Evolutionary conservation across 2,888 invertebrate species (phyloP).

Genomic region (Penaeus monodon): DNA sequence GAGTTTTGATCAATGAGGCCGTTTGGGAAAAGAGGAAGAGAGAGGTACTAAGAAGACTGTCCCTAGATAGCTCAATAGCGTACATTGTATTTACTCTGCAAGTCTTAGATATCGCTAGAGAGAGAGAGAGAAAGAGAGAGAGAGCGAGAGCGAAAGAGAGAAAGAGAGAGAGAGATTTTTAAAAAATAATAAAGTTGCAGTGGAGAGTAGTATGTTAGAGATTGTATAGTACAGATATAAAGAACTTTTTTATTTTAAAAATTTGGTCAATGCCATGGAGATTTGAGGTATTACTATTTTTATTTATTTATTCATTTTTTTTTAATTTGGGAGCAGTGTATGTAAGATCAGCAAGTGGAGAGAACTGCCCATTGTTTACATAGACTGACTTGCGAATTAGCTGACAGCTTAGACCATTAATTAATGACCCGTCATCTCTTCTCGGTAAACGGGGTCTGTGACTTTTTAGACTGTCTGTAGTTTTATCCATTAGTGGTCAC

Average conservation of each 20-base stretch:
- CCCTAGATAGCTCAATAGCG: conserved; percentile 47
- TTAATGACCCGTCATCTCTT: neutral
- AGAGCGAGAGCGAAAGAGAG: conserved; percentile 36
- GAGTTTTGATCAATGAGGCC: conserved; percentile 85
- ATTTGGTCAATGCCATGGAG: too few species aligned
- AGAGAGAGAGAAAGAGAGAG: conserved; percentile 38
- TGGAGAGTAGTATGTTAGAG: conserved; percentile 26
- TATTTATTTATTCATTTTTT: too few species aligned
- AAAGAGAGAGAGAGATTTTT: conserved; percentile 40
- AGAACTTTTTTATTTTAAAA: too few species aligned
- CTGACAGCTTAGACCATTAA: neutral
- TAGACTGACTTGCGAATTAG: conserved; percentile 33
- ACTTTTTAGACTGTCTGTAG: conserved; percentile 49
- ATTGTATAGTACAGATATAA: neutral
- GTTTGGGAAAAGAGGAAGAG: conserved; percentile 62
- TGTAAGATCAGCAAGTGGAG: conserved; percentile 15
- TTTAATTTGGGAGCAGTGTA: conserved; percentile 21
- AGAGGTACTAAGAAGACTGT: conserved; percentile 60
- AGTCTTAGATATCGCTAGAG: conserved; percentile 23
- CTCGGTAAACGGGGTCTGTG: conserved; percentile 1
- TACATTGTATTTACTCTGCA: conserved; percentile 43
- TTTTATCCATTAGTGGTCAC: conserved; percentile 44
- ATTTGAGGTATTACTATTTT: too few species aligned
- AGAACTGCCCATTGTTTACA: conserved; percentile 18
- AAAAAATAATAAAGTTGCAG: conserved; percentile 45